Percentiles rank a stretch among this genome's conserved stretches.
Evolutionary conservation across 2,797 vertebrate species (phyloP).

Genomic region (Coluber constrictor): DNA sequence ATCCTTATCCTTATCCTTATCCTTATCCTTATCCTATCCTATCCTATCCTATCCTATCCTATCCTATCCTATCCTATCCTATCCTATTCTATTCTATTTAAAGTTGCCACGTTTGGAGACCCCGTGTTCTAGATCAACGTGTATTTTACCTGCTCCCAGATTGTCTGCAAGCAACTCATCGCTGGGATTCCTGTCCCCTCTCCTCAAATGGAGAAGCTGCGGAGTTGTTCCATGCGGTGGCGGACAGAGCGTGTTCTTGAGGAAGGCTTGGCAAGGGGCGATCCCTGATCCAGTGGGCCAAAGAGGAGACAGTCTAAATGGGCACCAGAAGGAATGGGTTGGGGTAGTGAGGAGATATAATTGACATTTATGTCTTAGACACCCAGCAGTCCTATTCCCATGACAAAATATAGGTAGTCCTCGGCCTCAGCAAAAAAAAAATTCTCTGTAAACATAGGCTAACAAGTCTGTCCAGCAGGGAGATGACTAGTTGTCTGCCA

Average conservation of each 20-base stretch:
- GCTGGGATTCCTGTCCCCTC: not conserved
- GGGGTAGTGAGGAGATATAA: not conserved
- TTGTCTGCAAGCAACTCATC: not conserved
- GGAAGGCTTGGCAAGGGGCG: constrained; percentile 4
- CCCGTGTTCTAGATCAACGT: not conserved
- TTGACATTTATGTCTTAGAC: not conserved
- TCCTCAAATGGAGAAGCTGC: rapidly evolving
- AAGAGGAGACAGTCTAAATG: not conserved
- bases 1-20: too few relatives aligned
- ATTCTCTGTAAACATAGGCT: too few relatives aligned
- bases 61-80: too few relatives aligned
- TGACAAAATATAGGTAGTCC: not conserved
- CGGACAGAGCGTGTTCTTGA: rapidly evolving
- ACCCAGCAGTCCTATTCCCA: not conserved
- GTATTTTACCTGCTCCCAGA: not conserved
- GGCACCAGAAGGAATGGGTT: too few relatives aligned
- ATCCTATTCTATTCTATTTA: too few relatives aligned
- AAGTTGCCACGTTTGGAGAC: not conserved
- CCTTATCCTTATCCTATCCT: too few relatives aligned
- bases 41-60: too few relatives aligned
- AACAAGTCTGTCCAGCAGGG: too few relatives aligned
- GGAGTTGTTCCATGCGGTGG: not conserved
- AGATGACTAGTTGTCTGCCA: too few relatives aligned
- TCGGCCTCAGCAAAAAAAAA: not conserved
- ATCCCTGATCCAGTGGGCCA: not conserved